Base-by-base conservation (phyloP, 2,113 vertebrate genomes). In the Peromyscus californicus region DNA sequence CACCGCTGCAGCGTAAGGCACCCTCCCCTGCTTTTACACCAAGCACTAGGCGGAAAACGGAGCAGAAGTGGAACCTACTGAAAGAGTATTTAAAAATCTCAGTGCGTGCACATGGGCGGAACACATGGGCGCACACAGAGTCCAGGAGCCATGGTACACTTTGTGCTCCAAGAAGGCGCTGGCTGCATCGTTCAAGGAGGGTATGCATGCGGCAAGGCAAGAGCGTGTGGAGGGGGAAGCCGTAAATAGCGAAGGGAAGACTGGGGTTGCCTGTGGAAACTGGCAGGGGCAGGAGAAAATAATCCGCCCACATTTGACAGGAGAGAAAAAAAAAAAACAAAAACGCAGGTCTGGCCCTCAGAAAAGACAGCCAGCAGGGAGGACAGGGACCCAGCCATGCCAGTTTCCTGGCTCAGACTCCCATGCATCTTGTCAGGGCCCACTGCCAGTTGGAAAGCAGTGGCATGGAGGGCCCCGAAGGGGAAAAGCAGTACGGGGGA, bases 371-470 rank as follows among this genome's bases (percentile, higher is more conserved):
- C 82, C 97, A 89, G 94, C 78, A 74, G 80, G 94, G 91, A 96
- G 84, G 90, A 96, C 0, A 33, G 33, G 88, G 91, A 96, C 94
- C 63, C 21, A 22, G 91, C 90, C 45, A 90, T 65, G 89, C 97
- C 92, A 94, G 96, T 94, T 94, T 98, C 94, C 98, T 98, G 98
- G 94, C 97, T 97, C 33, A 0, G 75, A n/a, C 75, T 74, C 42
- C 5, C 87, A 90, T 67, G 45, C 51, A 5, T 88, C 96, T 97
- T 95, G 78, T 95, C 75, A 93, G 76, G 74, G 93, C 75, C 86
- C 59, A 69, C 36, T 74, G 97, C 97, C 98, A 96, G 93, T 75
- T 97, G 97, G 97, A 91, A 93, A 54, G 19, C 29, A 31, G 69
- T 6, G 39, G 57, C 1, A 0, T 1, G 29, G 83, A 90, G 87